A percentile compares a stretch with the other conserved stretches of the same genome.
Conservation (phyloP, 2,113 vertebrate species). For the Prunella fulvescens region DNA sequence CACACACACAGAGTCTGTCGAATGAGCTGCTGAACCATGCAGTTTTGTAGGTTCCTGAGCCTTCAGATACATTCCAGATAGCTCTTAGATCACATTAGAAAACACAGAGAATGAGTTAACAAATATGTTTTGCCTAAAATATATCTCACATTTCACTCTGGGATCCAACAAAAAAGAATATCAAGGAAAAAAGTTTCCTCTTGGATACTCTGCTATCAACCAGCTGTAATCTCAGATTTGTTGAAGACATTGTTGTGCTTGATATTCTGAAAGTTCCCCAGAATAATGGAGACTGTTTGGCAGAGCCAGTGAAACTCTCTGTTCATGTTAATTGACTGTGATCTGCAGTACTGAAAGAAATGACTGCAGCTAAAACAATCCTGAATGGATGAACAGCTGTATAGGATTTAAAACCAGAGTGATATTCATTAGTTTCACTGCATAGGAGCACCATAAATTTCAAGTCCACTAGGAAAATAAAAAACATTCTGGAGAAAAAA, state of each 20-base stretch:
- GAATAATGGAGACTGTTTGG: background rate
- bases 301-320: background rate
- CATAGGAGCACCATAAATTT: background rate
- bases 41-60: background rate
- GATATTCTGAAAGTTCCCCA: background rate
- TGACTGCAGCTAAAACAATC: background rate
- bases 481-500: background rate
- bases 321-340: background rate
- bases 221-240: background rate
- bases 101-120: background rate
- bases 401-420: background rate
- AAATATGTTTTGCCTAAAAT: background rate
- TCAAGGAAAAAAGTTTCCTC: background rate
- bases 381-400: background rate
- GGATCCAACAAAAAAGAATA: background rate
- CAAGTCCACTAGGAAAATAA: background rate
- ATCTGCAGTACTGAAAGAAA: background rate
- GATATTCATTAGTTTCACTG: background rate
- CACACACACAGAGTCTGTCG: accelerated
- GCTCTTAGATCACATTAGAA: background rate
- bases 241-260: background rate
- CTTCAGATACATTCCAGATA: background rate
- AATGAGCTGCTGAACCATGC: background rate
- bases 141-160: background rate
- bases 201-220: background rate